Evolutionary conservation across 2,797 vertebrate genomes (phyloP), one percentile per base, ranked within the genome.

Genomic region (Bothrops alternatus): DNA sequence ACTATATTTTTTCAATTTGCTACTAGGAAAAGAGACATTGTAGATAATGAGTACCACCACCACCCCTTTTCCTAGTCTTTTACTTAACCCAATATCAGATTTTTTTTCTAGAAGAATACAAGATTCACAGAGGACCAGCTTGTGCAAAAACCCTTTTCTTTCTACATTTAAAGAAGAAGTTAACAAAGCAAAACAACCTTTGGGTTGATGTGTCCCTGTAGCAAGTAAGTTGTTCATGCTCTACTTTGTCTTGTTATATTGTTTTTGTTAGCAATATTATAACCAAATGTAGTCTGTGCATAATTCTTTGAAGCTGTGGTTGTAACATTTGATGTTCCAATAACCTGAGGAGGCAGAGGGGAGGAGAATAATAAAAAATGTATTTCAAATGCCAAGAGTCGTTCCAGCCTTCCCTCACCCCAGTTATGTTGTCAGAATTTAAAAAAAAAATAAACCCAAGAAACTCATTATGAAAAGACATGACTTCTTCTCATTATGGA

Each of bases 321-420:
- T 91, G 65, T 88, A 91, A 89, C 92, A 91, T 93, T 50, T 93
- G 90, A 93, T 91, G 92, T 93, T 91, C 92, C 87, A 93, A 91
- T 91, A 91, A 93, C 92, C 92, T 91, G 90, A 58, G 86, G 90
- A 91, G 92, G 86, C 92, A 88, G 86, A 25, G 47, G 25, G n/a
- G 90, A 91, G 69, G 92, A 91, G 92, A 91, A 91, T 82, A 93
- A 93, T 91, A 93, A 93, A 93, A 91, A 91, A 88, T 82, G 61
- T 57, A 91, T 93, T 88, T 88, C 92, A 93, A 47, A 91, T 93
- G 92, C 86, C 90, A 93, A 91, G 58, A 90, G 92, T 87, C 13
- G 57, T 93, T 90, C 89, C 60, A 73, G 53, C 20, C 28, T 25
- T 82, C 63, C 50, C 47, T 13, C 47, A 55, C 55, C 58, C 73